phyloP scores from a whole-genome alignment of 2,113 vertebrate species.

The Dasypus novemcinctus region DNA sequence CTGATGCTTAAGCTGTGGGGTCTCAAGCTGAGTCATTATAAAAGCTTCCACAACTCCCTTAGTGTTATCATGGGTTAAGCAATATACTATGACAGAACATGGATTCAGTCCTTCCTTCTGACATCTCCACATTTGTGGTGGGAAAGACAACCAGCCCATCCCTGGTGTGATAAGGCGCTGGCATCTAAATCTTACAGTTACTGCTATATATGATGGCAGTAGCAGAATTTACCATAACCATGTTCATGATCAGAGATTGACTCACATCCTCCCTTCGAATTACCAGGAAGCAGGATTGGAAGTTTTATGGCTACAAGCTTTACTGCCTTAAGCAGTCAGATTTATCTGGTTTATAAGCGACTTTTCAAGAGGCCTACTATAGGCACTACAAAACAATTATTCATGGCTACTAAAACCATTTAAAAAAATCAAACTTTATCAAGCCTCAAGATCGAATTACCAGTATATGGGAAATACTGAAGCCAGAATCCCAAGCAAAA shows the following conservation, averaged over 20 bases:
- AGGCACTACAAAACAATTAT: background rate
- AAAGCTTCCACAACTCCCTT: background rate
- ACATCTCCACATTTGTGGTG: background rate
- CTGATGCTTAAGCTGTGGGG: background rate
- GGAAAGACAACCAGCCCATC: background rate
- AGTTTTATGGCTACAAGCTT: background rate
- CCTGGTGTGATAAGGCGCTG: background rate
- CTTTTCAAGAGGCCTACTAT: background rate
- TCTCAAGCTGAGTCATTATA: background rate
- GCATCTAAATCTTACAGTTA: background rate
- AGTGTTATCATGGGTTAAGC: background rate
- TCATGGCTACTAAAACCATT: background rate
- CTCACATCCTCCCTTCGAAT: background rate
- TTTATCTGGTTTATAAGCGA: background rate
- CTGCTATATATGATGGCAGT: background rate
- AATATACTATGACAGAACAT: background rate
- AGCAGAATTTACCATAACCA: background rate
- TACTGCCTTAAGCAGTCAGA: background rate
- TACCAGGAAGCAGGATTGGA: background rate
- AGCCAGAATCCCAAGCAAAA: background rate
- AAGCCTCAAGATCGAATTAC: background rate
- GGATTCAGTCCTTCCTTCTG: background rate
- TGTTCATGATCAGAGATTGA: background rate
- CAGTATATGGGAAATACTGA: background rate
- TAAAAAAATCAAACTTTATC: background rate